These are phyloP conservation scores for Acanthococcus lagerstroemiae DNA, from an alignment of 2,888 invertebrate genomes.

Conservation along the genomic window DNA sequence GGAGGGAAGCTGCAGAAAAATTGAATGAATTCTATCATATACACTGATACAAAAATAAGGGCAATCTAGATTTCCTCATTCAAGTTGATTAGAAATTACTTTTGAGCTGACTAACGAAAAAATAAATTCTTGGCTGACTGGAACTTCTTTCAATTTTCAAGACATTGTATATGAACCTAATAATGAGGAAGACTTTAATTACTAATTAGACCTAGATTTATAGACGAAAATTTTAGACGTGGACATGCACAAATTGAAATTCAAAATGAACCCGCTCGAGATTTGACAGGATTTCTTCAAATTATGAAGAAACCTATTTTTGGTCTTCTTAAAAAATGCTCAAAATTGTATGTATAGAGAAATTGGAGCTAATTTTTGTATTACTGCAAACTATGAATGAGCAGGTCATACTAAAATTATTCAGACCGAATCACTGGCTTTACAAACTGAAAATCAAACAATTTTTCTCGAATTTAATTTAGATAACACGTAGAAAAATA, in stretches of 20 bases:
- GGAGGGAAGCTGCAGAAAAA: not conserved
- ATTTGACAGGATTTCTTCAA: not conserved
- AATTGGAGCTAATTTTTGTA: no score
- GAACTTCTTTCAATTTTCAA: not conserved
- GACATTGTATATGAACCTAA: not conserved
- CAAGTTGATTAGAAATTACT: slow-evolving; percentile 1
- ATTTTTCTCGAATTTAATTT: not conserved
- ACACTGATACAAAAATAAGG: not conserved
- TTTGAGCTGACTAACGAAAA: slow-evolving; percentile 3
- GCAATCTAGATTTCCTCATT: not conserved
- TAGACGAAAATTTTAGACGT: slow-evolving; percentile 1
- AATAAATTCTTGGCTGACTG: not conserved
- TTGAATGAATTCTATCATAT: not conserved
- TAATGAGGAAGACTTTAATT: not conserved
- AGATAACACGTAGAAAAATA: not conserved
- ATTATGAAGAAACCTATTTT: not conserved
- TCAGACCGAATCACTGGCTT: not conserved
- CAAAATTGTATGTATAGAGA: no score
- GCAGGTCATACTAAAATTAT: not conserved
- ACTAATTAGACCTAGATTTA: not conserved
- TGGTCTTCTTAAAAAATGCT: no score
- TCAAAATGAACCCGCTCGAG: not conserved
- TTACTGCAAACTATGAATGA: not conserved
- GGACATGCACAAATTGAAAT: no score
- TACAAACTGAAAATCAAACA: not conserved